phyloP scores from a whole-genome alignment of 2,113 vertebrate genomes.

The Neolamprologus falcicula region DNA sequence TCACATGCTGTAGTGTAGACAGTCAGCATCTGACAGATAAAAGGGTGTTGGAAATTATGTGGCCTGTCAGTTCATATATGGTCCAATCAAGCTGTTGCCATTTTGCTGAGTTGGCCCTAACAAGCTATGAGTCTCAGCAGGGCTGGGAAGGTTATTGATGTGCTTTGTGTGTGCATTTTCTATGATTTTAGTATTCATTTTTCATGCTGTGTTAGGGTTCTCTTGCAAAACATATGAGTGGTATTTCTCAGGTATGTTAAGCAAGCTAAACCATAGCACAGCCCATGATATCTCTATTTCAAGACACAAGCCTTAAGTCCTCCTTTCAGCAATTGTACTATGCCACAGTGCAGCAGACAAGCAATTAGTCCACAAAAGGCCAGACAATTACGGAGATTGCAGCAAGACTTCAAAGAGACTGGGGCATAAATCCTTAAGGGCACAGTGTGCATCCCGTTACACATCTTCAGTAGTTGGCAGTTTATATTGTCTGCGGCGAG shows the following conservation, averaged over 20 bases:
- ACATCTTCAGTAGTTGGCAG: slow-evolving; percentile 2
- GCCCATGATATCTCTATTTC: slow-evolving; percentile 1
- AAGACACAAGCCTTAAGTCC: not conserved
- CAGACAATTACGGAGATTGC: slow-evolving; percentile 53
- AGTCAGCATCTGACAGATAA: slow-evolving; percentile 13
- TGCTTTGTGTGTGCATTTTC: not conserved
- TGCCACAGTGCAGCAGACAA: slow-evolving; percentile 34
- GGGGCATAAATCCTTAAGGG: slow-evolving; percentile 45
- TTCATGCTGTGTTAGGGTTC: not conserved
- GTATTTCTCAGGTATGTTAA: not conserved
- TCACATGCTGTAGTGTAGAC: slow-evolving; percentile 6
- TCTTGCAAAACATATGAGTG: not conserved
- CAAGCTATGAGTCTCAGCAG: not conserved
- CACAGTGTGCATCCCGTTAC: slow-evolving; percentile 19
- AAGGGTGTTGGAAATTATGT: slow-evolving; percentile 17
- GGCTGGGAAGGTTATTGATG: not conserved
- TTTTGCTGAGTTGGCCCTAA: not conserved
- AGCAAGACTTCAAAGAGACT: slow-evolving; percentile 48
- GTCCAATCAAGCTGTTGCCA: slow-evolving; percentile 25
- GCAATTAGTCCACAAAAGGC: slow-evolving; percentile 65
- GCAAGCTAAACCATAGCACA: not conserved
- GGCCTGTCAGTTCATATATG: slow-evolving; percentile 24
- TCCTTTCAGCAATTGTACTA: slow-evolving; percentile 9
- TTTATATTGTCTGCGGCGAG: slow-evolving; percentile 32
- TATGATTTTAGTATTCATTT: not conserved